A percentile compares a stretch with the other conserved stretches of the same genome.
These are phyloP conservation scores for Idaea dimidiata DNA, from an alignment of 2,888 invertebrate species.

Conservation along the genomic window DNA sequence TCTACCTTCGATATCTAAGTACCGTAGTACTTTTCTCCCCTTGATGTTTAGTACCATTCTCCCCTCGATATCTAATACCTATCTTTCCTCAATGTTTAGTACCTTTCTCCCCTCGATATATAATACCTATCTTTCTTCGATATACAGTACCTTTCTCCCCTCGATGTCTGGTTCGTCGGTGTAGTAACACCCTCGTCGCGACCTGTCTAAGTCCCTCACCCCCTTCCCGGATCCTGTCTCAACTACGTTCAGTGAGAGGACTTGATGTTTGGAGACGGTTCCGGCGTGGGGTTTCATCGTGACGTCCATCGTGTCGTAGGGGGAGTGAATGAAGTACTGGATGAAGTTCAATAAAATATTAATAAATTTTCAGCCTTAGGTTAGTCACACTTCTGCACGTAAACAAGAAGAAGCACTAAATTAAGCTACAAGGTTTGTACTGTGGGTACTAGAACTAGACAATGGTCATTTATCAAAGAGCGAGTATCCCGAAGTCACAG, in stretches of 20 bases:
- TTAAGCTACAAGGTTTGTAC: too few species aligned
- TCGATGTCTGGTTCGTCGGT: constrained; percentile 66
- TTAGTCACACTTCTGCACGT: too few species aligned
- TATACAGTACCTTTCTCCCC: constrained; percentile 41
- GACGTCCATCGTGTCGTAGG: constrained; percentile 78
- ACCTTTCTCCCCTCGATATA: not conserved
- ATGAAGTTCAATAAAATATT: constrained; percentile 25
- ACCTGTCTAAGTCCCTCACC: constrained; percentile 63
- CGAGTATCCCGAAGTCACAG: too few species aligned
- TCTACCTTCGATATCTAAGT: too few species aligned
- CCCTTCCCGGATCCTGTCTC: constrained; percentile 74
- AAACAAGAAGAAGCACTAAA: too few species aligned
- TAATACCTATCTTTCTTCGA: too few species aligned
- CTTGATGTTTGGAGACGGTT: constrained; percentile 52
- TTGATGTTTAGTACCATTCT: too few species aligned
- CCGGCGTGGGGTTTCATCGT: constrained; percentile 51
- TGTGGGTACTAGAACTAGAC: too few species aligned
- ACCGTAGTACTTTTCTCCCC: too few species aligned
- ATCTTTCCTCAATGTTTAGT: not conserved
- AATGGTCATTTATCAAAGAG: too few species aligned
- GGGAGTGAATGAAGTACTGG: constrained; percentile 82
- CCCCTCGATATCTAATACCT: too few species aligned
- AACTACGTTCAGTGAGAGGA: constrained; percentile 57
- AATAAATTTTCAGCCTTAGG: too few species aligned
- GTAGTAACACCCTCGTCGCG: constrained; percentile 77